Conservation (phyloP, 2,888 invertebrate species). For the Lacanobia wlatinum region DNA sequence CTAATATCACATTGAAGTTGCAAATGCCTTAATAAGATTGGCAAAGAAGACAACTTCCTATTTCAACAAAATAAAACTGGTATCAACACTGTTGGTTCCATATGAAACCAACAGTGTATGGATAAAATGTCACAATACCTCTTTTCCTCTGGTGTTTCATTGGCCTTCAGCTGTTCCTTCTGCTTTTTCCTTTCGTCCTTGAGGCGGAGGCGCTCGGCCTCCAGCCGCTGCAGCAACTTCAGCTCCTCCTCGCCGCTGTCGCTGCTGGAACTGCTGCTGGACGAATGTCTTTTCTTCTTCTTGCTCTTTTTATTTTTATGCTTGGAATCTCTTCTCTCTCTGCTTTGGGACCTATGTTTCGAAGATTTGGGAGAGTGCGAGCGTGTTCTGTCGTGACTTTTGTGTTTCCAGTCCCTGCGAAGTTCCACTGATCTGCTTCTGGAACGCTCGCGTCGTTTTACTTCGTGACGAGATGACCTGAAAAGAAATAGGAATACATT, state of each 20-base stretch:
- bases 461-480: constrained; percentile 81
- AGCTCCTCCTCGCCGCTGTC: constrained; percentile 90
- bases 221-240: constrained; percentile 93
- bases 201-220: constrained; percentile 92
- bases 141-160: constrained; percentile 99
- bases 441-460: constrained; percentile 72
- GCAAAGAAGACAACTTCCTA: not conserved
- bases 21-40: not conserved
- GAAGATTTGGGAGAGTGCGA: constrained; percentile 64
- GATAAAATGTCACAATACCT: constrained; percentile 75
- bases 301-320: constrained; percentile 81
- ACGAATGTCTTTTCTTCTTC: constrained; percentile 74
- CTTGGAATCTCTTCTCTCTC: constrained; percentile 73
- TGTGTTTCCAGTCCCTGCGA: constrained; percentile 66
- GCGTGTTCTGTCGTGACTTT: constrained; percentile 66
- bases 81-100: not conserved
- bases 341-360: constrained; percentile 75
- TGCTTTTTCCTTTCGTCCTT: constrained; percentile 92
- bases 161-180: constrained; percentile 95
- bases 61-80: not conserved
- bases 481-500: not conserved
- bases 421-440: constrained; percentile 73
- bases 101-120: not conserved
- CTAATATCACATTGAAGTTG: not conserved
- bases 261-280: constrained; percentile 80